Conservation (phyloP, 2,113 vertebrate genomes). For the Cyanoliseus patagonus region DNA sequence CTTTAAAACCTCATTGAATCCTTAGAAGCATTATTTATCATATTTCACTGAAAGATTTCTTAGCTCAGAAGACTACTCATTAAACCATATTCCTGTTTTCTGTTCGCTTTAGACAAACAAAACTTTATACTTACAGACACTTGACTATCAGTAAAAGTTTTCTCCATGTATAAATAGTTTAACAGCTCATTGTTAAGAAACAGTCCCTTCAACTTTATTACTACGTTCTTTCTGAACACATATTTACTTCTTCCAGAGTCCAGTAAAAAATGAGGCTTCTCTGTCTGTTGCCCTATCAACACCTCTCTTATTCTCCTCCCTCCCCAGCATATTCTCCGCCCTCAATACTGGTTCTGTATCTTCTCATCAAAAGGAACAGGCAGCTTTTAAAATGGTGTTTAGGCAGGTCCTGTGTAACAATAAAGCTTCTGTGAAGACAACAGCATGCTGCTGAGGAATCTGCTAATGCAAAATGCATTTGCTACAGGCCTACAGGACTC, state of each 20-base stretch:
- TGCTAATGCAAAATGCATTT: background rate
- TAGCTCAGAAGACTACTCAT: constrained; percentile 18
- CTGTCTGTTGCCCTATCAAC: constrained; percentile 39
- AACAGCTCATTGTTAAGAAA: constrained; percentile 64
- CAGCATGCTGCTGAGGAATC: constrained; percentile 6
- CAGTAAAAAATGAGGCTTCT: constrained; percentile 53
- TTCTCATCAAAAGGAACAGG: constrained; percentile 49
- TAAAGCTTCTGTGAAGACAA: constrained; percentile 32
- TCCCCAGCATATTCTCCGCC: constrained; percentile 62
- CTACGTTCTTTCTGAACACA: constrained; percentile 21
- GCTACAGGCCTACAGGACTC: background rate
- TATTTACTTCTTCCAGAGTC: constrained; percentile 62
- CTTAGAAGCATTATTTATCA: constrained; percentile 53
- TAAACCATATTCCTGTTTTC: constrained; percentile 38
- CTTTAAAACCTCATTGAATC: constrained; percentile 57
- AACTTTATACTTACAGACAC: constrained; percentile 74
- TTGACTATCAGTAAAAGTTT: constrained; percentile 81
- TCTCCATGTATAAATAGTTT: constrained; percentile 82
- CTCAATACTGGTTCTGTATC: constrained; percentile 49
- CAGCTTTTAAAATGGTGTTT: constrained; percentile 55
- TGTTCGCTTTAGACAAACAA: constrained; percentile 53
- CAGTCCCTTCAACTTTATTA: constrained; percentile 18
- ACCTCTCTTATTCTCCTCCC: constrained; percentile 61
- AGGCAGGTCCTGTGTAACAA: constrained; percentile 52
- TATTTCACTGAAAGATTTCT: constrained; percentile 45